These are phyloP conservation scores for Stenurella melanura DNA, from an alignment of 2,888 invertebrate genomes.

Conservation along the genomic window DNA sequence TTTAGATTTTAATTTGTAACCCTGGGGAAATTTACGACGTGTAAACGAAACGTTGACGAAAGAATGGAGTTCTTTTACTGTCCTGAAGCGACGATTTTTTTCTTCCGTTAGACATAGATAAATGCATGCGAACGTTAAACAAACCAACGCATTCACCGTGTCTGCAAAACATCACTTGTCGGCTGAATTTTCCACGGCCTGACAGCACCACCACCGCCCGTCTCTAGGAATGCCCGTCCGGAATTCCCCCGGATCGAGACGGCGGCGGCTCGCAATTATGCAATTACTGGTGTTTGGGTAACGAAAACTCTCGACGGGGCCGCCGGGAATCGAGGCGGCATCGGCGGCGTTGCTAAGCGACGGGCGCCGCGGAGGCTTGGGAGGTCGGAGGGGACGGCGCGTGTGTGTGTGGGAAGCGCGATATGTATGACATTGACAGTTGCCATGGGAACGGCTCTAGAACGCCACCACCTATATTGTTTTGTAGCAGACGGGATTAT, in stretches of 20 bases:
- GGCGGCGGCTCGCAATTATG: conserved; percentile 56
- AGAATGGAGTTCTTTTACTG: no score
- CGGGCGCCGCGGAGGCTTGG: conserved; percentile 46
- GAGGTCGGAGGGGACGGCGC: conserved; percentile 60
- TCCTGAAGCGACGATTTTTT: no score
- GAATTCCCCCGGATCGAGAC: conserved; percentile 56
- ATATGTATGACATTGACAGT: conserved; percentile 64
- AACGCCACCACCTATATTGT: conserved; percentile 61
- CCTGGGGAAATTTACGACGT: no score
- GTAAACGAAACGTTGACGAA: no score
- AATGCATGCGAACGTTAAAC: no score
- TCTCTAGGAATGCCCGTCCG: conserved; percentile 39
- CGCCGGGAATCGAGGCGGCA: conserved; percentile 40
- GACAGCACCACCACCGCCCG: conserved; percentile 11
- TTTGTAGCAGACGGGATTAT: conserved; percentile 47
- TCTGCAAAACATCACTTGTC: neutral
- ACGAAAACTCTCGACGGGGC: conserved; percentile 62
- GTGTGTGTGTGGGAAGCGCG: conserved; percentile 65
- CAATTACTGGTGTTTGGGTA: conserved; percentile 64
- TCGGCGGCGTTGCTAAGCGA: conserved; percentile 40
- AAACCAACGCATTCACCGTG: neutral
- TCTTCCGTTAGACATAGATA: no score
- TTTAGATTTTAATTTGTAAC: no score
- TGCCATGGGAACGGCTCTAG: conserved; percentile 61
- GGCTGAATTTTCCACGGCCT: conserved; percentile 1